Evolutionary conservation across 64 coral and sea anemone species (phyloP).

Genomic region (Trachythela sp.): DNA sequence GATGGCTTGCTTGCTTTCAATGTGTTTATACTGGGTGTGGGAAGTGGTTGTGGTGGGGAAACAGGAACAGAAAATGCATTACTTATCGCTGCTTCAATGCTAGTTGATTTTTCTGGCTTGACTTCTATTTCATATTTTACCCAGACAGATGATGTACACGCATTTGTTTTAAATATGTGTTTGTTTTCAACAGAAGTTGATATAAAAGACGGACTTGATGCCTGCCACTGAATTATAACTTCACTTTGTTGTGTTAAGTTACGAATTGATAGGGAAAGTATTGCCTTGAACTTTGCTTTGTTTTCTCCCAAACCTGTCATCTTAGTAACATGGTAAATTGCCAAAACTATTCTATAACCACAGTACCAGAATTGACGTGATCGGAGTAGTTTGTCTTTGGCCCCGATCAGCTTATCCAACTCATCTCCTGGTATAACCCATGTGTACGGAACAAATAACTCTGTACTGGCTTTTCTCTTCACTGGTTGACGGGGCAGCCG

Average conservation of each 20-base stretch:
- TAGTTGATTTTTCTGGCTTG: no score
- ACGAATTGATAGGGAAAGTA: background rate
- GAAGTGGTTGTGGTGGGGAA: no score
- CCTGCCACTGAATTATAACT: background rate
- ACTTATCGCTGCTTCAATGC: no score
- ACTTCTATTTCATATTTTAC: no score
- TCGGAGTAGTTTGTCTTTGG: background rate
- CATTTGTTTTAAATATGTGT: no score
- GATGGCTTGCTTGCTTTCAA: no score
- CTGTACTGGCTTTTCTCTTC: background rate
- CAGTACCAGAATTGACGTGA: background rate
- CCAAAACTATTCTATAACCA: background rate
- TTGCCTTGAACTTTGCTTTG: background rate
- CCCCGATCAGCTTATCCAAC: background rate
- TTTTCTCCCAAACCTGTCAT: background rate
- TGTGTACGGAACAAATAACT: background rate
- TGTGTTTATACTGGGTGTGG: no score
- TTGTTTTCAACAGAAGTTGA: background rate
- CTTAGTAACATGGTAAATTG: background rate
- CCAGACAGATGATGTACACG: no score
- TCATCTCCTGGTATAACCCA: background rate
- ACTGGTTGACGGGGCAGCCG: background rate
- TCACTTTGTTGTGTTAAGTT: background rate
- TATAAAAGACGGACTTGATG: background rate
- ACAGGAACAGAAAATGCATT: no score